A percentile compares a stretch with the other conserved stretches of the same genome.
phyloP scores from a whole-genome alignment of 2,113 vertebrate species.

The Phaethornis superciliosus region DNA sequence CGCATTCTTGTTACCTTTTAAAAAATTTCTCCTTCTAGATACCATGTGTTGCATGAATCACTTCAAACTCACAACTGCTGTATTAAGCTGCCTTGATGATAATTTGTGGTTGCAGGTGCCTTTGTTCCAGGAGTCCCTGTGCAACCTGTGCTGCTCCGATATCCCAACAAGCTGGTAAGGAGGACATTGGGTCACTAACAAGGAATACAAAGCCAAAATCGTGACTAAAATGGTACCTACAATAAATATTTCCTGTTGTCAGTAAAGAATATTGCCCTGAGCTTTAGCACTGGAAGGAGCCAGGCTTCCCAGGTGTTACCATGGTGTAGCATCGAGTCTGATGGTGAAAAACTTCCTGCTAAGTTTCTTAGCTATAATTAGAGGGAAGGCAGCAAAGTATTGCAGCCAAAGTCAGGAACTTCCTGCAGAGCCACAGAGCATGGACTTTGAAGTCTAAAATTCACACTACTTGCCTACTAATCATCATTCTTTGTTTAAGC shows the following conservation, averaged over 20 bases:
- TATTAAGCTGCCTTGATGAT: background rate
- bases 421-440: conserved; percentile 5
- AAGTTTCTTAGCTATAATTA: background rate
- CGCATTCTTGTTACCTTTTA: background rate
- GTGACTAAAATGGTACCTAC: background rate
- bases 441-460: background rate
- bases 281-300: background rate
- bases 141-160: conserved; percentile 91
- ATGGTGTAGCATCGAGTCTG: background rate
- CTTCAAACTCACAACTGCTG: background rate
- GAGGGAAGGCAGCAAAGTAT: background rate
- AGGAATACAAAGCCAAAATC: background rate
- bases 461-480: background rate
- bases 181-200: background rate
- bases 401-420: conserved; percentile 16
- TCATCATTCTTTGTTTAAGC: background rate
- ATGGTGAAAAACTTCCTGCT: background rate
- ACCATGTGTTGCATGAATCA: background rate
- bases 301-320: background rate
- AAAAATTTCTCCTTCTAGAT: background rate
- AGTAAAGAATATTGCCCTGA: background rate
- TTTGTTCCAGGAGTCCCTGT: conserved; percentile 92
- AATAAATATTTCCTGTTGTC: background rate
- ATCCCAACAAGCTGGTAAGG: conserved; percentile 91
- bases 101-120: conserved; percentile 83